phyloP scores from a whole-genome alignment of 2,797 vertebrate genomes.

The Phrynocephalus forsythii region DNA sequence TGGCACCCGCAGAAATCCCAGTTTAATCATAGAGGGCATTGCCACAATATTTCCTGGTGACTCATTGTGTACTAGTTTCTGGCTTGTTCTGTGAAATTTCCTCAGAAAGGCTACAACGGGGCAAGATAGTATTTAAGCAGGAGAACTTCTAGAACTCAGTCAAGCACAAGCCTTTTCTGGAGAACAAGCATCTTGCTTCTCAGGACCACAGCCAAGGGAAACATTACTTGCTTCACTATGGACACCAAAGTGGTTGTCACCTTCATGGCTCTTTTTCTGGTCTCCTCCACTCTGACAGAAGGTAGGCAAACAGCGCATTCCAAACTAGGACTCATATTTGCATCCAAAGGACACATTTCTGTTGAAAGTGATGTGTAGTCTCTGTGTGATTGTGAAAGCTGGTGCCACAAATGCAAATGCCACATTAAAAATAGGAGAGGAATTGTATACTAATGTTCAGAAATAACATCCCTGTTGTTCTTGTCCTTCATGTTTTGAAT shows the following conservation, averaged over 20 bases:
- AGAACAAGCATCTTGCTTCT: not conserved
- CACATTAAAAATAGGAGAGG: not conserved
- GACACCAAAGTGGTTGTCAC: not conserved
- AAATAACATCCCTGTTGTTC: not conserved
- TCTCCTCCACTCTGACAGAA: slow-evolving; percentile 17
- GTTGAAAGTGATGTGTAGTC: too few species aligned
- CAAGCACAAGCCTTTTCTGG: not conserved
- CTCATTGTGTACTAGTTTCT: not conserved
- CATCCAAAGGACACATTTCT: not conserved
- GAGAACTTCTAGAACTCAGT: not conserved
- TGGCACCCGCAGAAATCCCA: too few species aligned
- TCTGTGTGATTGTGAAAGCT: not conserved
- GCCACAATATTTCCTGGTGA: slow-evolving; percentile 11
- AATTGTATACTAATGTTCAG: not conserved
- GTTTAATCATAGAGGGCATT: not conserved
- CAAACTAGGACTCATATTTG: not conserved
- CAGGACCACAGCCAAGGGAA: not conserved
- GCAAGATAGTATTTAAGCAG: not conserved
- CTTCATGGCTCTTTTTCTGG: slow-evolving; percentile 26
- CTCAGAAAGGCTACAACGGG: not conserved
- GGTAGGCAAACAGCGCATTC: slow-evolving; percentile 39
- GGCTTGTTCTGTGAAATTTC: slow-evolving; percentile 14
- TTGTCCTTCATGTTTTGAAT: not conserved
- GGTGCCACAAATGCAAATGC: not conserved
- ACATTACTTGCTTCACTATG: not conserved